Evolutionary conservation across 2,113 vertebrate genomes (phyloP), one percentile per base, ranked within the genome.

Genomic region (Lophotis ruficrista): DNA sequence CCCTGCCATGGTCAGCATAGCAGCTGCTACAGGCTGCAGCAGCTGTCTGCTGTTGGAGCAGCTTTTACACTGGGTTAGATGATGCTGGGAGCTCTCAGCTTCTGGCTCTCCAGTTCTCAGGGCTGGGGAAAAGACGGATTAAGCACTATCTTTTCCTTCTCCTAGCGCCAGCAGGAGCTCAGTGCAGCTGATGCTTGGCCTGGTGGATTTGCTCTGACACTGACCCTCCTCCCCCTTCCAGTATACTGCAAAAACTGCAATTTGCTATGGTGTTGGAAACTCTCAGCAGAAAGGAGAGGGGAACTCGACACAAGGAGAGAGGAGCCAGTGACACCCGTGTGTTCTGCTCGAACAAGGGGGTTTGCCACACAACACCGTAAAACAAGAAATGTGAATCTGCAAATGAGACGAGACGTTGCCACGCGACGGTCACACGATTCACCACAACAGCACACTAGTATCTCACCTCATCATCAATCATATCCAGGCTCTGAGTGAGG

Each of bases 401-500:
- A 54, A 69, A 71, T 24, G 61, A 61, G 62, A 88, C 33, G 3
- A 30, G 8, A 58, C 6, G 3, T 45, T 41, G 83, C 41, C 89
- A 91, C 54, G 0, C 10, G 8, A 95, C n/a, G n/a, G 66, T 68
- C 87, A 76, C 50, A 8, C 9, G 3, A 38, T 65, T 94, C 85
- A 92, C 80, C 94, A 91, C 88, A 91, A 92, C 35, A 96, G 84
- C 83, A 95, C 94, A 33, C 35, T 41, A 94, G 94, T 73, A 84
- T 98, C 99, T 99, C 98, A 99, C 99, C 99, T 99, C 99, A 89
- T 99, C 99, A 96, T 99, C 99, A 98, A 99, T 99, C 99, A 99
- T 99, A 98, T 99, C 99, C 99, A 99, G 98, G 98, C 99, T 99
- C 99, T 99, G 98, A 98, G 96, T 76, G 95, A 94, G 83, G 96